phyloP scores from a whole-genome alignment of 1,140 invertebrate genomes.

The Metopolophium dirhodum region DNA sequence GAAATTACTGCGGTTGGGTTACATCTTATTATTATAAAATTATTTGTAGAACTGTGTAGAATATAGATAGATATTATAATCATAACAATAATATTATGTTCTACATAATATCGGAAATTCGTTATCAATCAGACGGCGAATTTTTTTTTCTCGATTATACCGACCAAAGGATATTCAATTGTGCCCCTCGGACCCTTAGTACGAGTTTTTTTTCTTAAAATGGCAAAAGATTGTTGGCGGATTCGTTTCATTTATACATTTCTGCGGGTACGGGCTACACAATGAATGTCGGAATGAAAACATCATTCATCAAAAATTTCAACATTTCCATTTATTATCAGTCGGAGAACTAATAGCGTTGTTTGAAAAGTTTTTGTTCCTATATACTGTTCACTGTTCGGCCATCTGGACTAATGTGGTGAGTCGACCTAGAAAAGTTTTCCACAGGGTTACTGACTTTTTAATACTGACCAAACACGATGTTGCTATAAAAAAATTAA shows the following conservation, averaged over 20 bases:
- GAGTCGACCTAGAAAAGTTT: constrained; percentile 6
- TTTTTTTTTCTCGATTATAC: neutral
- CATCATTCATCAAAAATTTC: constrained; percentile 27
- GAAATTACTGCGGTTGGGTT: neutral
- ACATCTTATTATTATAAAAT: neutral
- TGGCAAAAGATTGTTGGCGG: neutral
- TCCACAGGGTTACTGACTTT: neutral
- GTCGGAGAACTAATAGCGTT: neutral
- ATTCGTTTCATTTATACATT: neutral
- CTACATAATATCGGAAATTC: neutral
- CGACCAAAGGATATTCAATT: neutral
- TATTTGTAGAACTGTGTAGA: neutral
- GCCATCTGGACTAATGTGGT: neutral
- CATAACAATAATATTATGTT: neutral
- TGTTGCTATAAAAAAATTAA: neutral
- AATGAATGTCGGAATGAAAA: constrained; percentile 25
- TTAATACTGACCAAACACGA: neutral
- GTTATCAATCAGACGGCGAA: neutral
- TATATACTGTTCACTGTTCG: neutral
- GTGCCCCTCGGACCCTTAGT: neutral
- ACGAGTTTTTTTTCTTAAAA: neutral
- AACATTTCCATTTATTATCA: neutral
- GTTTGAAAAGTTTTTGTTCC: constrained; percentile 23
- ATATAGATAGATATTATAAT: neutral
- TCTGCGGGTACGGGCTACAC: neutral